These are phyloP conservation scores for Nothobranchius kuhntae DNA, from an alignment of 2,113 vertebrate genomes.

Conservation along the genomic window DNA sequence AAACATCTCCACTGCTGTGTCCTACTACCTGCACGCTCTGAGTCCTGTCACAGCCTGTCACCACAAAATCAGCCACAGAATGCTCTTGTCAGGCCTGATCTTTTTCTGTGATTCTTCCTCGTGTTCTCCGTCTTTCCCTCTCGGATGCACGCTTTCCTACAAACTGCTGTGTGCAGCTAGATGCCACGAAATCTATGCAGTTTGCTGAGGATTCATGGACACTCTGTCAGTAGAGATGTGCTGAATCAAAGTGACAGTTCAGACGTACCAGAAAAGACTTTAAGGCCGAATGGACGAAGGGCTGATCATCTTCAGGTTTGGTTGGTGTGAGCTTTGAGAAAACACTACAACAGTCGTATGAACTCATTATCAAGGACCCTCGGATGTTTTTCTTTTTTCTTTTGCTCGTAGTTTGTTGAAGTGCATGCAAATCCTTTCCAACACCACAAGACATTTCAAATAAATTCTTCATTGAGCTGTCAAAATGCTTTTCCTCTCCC, in stretches of 20 bases:
- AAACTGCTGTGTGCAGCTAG: constrained; percentile 65
- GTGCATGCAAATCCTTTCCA: constrained; percentile 68
- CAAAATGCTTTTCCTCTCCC: constrained; percentile 74
- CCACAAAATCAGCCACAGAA: constrained; percentile 52
- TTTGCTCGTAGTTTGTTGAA: constrained; percentile 49
- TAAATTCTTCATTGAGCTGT: constrained; percentile 80
- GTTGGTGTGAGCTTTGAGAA: constrained; percentile 28
- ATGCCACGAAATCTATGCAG: constrained; percentile 43
- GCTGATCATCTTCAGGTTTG: constrained; percentile 31
- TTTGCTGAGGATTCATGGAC: constrained; percentile 40
- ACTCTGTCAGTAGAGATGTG: constrained; percentile 45
- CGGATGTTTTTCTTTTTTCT: constrained; percentile 22
- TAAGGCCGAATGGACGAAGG: constrained; percentile 34
- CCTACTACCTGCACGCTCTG: constrained; percentile 45
- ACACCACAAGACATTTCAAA: constrained; percentile 76
- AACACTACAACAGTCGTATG: constrained; percentile 27
- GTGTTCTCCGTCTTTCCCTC: constrained; percentile 49
- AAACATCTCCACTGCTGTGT: constrained; percentile 32
- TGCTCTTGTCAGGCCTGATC: constrained; percentile 70
- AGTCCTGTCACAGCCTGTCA: constrained; percentile 61
- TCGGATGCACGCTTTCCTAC: constrained; percentile 37
- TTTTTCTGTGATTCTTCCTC: constrained; percentile 56
- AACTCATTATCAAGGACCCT: constrained; percentile 35
- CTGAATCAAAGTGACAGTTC: constrained; percentile 53
- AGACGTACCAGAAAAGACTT: constrained; percentile 20